Evolutionary conservation across 2,113 vertebrate species (phyloP).

Genomic region (Dascyllus trimaculatus): DNA sequence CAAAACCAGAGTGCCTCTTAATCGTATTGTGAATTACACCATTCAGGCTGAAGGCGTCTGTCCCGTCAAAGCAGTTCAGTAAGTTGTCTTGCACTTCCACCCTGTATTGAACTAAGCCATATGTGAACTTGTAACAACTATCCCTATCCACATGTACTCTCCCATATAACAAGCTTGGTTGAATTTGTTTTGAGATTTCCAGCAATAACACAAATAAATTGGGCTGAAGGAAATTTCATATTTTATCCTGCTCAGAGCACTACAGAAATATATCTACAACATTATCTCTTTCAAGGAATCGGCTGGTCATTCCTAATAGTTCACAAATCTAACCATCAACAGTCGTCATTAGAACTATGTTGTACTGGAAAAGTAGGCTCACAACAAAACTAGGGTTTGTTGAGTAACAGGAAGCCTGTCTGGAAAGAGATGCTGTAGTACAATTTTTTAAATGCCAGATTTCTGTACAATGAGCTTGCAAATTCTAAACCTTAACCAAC

Average conservation of each 20-base stretch:
- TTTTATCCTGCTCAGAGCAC: neutral
- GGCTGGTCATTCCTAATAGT: neutral
- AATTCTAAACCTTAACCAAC: neutral
- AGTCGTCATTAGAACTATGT: neutral
- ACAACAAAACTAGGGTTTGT: neutral
- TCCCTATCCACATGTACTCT: neutral
- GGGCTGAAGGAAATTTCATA: neutral
- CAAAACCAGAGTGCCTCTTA: rapidly evolving
- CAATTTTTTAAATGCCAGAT: neutral
- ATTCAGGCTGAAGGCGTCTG: constrained; percentile 54
- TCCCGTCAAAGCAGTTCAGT: constrained; percentile 55
- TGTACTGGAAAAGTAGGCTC: neutral
- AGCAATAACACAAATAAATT: neutral
- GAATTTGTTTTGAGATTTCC: neutral
- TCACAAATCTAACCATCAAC: neutral
- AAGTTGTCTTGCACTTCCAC: constrained; percentile 49
- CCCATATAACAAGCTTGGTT: neutral
- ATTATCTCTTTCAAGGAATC: neutral
- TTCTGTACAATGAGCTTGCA: neutral
- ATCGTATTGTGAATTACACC: constrained; percentile 46
- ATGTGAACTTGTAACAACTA: neutral
- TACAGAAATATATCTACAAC: neutral
- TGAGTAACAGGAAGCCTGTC: neutral
- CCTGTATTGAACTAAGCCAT: neutral
- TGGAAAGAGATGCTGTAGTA: neutral